Conservation (phyloP, 1,140 invertebrate genomes). For the Drosophila sechellia region DNA sequence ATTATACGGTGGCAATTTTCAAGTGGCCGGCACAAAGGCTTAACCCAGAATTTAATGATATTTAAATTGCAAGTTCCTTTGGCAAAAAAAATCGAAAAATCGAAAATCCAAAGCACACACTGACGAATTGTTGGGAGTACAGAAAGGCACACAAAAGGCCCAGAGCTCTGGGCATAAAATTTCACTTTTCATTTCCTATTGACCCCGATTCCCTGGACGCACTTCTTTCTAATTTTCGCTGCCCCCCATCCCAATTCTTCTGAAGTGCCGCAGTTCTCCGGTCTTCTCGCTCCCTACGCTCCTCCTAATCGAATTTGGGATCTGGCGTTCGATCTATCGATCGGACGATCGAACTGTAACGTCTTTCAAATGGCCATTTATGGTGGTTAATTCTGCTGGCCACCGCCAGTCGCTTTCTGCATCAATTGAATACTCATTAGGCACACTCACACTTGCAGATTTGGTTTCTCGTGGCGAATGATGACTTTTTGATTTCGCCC, state of each 20-base stretch:
- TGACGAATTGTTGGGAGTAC: constrained; percentile 8
- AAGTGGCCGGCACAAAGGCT: constrained; percentile 75
- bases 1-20: constrained; percentile 82
- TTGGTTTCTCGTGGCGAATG: constrained; percentile 59
- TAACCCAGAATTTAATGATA: constrained; percentile 82
- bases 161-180: constrained; percentile 60
- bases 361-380: constrained; percentile 69
- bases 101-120: constrained; percentile 41
- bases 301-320: constrained; percentile 67
- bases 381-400: constrained; percentile 24
- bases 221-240: constrained; percentile 74
- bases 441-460: constrained; percentile 58
- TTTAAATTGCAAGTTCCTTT: constrained; percentile 83
- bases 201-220: constrained; percentile 71
- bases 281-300: constrained; percentile 45
- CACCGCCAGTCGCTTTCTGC: constrained; percentile 59
- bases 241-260: constrained; percentile 12
- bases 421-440: constrained; percentile 81
- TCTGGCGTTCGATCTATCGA: constrained; percentile 53
- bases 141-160: constrained; percentile 25
- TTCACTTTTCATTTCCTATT: constrained; percentile 83
- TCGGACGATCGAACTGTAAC: constrained; percentile 69
- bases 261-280: constrained; percentile 50
- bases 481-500: constrained; percentile 77
- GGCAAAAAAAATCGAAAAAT: constrained; percentile 22